phyloP scores from a whole-genome alignment of 2,888 invertebrate species.

The Cheilosia vulpina region DNA sequence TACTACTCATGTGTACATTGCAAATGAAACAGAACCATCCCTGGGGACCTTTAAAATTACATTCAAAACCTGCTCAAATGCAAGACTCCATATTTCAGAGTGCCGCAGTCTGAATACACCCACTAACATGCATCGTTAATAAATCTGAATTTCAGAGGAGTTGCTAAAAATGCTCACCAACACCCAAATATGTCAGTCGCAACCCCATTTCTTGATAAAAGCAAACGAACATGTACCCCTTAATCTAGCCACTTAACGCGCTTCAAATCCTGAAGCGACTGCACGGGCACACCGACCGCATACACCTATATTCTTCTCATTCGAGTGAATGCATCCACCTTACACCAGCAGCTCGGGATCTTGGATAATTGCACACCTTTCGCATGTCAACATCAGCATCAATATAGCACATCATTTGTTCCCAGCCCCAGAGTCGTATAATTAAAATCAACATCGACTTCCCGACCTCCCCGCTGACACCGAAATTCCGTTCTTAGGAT shows the following conservation, averaged over 20 bases:
- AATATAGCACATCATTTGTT: slow-evolving; percentile 59
- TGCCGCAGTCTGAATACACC: too few species aligned
- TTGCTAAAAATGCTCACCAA: too few species aligned
- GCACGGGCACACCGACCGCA: background rate
- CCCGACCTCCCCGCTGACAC: background rate
- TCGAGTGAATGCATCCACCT: slow-evolving; percentile 8
- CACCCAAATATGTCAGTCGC: too few species aligned
- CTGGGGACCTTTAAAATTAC: too few species aligned
- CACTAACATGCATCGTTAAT: too few species aligned
- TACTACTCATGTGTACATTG: too few species aligned
- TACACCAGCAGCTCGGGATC: slow-evolving; percentile 5
- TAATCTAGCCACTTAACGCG: slow-evolving; percentile 44
- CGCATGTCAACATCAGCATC: slow-evolving; percentile 32
- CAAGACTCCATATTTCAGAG: too few species aligned
- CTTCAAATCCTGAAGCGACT: slow-evolving; percentile 10
- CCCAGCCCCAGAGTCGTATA: slow-evolving; percentile 49
- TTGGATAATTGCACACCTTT: slow-evolving; percentile 16
- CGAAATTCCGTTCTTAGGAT: slow-evolving; percentile 28
- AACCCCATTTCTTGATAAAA: too few species aligned
- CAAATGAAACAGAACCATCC: too few species aligned
- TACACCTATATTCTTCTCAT: slow-evolving; percentile 3
- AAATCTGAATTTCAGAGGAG: too few species aligned
- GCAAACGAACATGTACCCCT: too few species aligned
- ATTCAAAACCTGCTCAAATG: too few species aligned
- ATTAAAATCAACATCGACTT: slow-evolving; percentile 63